Conservation (phyloP, 2,797 vertebrate species). For the Lophius americanus region DNA sequence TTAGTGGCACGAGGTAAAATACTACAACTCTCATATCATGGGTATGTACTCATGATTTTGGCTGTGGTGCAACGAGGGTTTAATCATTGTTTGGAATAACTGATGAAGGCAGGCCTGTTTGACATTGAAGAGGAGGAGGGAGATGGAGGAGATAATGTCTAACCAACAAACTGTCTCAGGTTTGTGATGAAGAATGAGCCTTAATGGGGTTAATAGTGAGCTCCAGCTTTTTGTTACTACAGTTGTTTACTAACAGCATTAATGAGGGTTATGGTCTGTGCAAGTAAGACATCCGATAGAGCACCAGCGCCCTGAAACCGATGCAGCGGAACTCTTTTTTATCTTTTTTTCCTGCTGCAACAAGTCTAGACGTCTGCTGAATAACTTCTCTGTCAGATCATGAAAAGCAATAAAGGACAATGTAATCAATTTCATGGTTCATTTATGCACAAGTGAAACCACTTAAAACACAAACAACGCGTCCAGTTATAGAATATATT, state of each 20-base stretch:
- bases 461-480: neutral
- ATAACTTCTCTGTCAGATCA: neutral
- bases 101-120: neutral
- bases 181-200: constrained; percentile 15
- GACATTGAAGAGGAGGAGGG: constrained; percentile 5
- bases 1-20: too few species aligned
- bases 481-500: neutral
- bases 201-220: neutral
- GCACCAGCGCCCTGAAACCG: neutral
- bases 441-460: neutral
- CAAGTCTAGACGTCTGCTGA: neutral
- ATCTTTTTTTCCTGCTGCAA: neutral
- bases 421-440: neutral
- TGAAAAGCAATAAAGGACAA: neutral
- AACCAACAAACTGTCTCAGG: neutral
- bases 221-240: neutral
- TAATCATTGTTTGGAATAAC: constrained; percentile 1
- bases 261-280: neutral
- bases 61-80: neutral
- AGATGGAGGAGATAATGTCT: neutral
- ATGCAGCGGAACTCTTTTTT: neutral
- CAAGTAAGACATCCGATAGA: neutral
- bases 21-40: too few species aligned
- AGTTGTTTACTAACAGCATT: neutral
- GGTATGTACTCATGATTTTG: neutral